Evolutionary conservation across 2,888 invertebrate genomes (phyloP).

Genomic region (Leucania comma): DNA sequence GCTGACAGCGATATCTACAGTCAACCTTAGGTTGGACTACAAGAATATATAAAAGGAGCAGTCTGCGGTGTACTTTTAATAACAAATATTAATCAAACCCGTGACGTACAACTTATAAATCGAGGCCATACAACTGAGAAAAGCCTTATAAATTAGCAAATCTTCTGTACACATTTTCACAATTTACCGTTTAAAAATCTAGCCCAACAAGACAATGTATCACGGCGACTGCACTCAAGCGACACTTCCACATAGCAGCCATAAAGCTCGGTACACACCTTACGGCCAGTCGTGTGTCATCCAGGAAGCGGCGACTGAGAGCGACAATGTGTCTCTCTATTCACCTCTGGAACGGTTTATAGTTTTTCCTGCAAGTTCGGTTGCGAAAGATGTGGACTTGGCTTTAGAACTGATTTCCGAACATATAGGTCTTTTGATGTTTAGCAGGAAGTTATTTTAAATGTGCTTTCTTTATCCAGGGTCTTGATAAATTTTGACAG

Average conservation of each 20-base stretch:
- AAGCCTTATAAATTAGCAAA: slow-evolving; percentile 1
- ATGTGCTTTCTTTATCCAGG: no score
- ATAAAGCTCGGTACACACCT: slow-evolving; percentile 57
- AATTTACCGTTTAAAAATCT: slow-evolving; percentile 36
- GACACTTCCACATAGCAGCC: slow-evolving; percentile 20
- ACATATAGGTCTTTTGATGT: not conserved
- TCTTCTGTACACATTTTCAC: not conserved
- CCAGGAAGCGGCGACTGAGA: slow-evolving; percentile 53
- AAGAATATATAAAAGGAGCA: no score
- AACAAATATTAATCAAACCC: no score
- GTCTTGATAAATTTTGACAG: no score
- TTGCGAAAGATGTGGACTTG: slow-evolving; percentile 42
- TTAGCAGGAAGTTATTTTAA: no score
- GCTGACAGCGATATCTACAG: no score
- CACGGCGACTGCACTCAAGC: slow-evolving; percentile 30
- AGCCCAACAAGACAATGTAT: slow-evolving; percentile 38
- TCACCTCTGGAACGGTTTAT: slow-evolving; percentile 62
- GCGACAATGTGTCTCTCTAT: slow-evolving; percentile 60
- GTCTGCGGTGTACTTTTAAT: no score
- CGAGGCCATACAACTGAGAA: no score
- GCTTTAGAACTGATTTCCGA: not conserved
- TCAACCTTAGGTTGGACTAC: no score
- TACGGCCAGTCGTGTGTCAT: slow-evolving; percentile 48
- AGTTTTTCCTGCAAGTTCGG: slow-evolving; percentile 61
- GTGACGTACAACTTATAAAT: no score